Evolutionary conservation across 2,113 vertebrate genomes (phyloP).

Genomic region (Peromyscus polionotus): DNA sequence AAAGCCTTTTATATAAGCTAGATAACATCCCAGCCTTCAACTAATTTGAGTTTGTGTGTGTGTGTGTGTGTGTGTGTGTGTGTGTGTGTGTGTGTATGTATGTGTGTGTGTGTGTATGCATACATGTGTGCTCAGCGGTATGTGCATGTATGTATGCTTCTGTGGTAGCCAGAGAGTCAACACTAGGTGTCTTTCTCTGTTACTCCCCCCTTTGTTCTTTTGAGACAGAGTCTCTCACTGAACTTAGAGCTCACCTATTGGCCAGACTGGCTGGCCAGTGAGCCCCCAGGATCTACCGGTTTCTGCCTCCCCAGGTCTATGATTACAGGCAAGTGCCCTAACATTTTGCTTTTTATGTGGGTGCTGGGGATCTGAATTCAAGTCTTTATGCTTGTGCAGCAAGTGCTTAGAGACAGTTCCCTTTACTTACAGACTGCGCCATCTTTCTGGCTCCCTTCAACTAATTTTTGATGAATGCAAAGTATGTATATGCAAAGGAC

Average conservation of each 20-base stretch:
- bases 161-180: not conserved
- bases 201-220: not conserved
- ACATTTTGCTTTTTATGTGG: not conserved
- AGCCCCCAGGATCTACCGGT: not conserved
- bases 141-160: not conserved
- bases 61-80: not conserved
- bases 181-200: not conserved
- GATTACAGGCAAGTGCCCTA: too few relatives aligned
- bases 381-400: not conserved
- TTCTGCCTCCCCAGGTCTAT: not conserved
- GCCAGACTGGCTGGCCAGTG: not conserved
- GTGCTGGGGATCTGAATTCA: not conserved
- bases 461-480: constrained; percentile 39
- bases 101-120: not conserved
- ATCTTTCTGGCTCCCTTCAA: not conserved
- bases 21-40: not conserved
- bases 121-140: not conserved
- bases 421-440: not conserved
- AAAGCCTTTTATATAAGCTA: not conserved
- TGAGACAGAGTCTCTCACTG: not conserved
- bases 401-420: not conserved
- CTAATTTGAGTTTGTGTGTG: not conserved
- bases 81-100: not conserved
- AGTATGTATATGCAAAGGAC: not conserved
- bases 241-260: not conserved